Percentiles rank a stretch among this genome's conserved stretches.
Conservation (phyloP, 2,113 vertebrate genomes). For the Chelonoidis abingdonii region DNA sequence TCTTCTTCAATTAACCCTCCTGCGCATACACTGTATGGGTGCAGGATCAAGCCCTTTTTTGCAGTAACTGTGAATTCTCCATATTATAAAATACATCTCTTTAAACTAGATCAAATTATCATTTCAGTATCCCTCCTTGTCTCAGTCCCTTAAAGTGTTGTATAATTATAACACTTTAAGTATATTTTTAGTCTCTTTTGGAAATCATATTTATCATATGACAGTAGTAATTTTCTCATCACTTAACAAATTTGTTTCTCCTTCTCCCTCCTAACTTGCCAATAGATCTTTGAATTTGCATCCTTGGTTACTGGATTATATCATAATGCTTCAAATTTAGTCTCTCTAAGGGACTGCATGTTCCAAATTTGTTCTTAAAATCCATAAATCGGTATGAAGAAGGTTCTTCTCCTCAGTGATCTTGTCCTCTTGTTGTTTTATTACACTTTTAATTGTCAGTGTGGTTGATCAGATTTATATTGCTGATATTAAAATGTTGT, state of each 20-base stretch:
- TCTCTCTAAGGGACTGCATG: background rate
- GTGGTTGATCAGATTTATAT: background rate
- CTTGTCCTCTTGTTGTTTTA: background rate
- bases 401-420: background rate
- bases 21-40: background rate
- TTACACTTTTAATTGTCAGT: background rate
- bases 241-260: background rate
- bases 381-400: background rate
- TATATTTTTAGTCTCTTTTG: too few species aligned
- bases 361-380: background rate
- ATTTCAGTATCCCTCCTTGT: fast-evolving
- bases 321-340: background rate
- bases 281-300: background rate
- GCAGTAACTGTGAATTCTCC: background rate
- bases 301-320: background rate
- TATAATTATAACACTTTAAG: too few species aligned
- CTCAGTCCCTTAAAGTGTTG: background rate
- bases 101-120: background rate
- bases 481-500: background rate
- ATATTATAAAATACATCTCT: background rate
- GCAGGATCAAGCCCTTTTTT: background rate
- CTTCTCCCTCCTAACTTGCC: background rate
- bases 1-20: background rate
- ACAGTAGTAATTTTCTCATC: background rate
- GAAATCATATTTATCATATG: too few species aligned